Evolutionary conservation across 2,113 vertebrate genomes (phyloP).

Genomic region (Plecturocebus donacophilus): DNA sequence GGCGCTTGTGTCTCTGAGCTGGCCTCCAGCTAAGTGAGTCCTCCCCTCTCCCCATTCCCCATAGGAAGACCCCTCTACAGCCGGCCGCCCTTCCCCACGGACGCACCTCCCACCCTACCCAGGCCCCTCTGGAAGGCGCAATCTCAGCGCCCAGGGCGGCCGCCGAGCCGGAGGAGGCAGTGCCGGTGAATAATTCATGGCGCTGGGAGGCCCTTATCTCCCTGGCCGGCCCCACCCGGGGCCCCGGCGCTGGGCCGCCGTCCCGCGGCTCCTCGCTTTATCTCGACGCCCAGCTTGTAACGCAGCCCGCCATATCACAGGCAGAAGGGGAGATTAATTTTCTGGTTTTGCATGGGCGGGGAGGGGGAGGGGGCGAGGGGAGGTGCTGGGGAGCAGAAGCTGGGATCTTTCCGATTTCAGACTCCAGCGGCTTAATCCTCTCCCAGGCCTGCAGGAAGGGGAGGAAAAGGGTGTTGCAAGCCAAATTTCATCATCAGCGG

Average conservation of each 20-base stretch:
- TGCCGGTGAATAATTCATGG: constrained; percentile 80
- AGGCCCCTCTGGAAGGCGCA: constrained; percentile 45
- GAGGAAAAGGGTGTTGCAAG: constrained; percentile 69
- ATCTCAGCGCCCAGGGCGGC: constrained; percentile 71
- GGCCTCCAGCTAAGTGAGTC: background rate
- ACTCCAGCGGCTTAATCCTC: constrained; percentile 81
- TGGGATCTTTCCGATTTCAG: constrained; percentile 81
- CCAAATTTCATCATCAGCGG: constrained; percentile 76
- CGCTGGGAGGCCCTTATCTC: constrained; percentile 79
- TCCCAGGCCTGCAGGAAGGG: constrained; percentile 61
- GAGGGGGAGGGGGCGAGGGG: constrained; percentile 61
- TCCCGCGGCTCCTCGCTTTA: constrained; percentile 76
- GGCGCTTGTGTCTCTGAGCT: background rate
- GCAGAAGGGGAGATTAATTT: constrained; percentile 82
- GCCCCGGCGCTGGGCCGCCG: constrained; percentile 65
- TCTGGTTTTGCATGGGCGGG: constrained; percentile 79
- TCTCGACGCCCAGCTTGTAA: constrained; percentile 81
- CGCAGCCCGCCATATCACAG: constrained; percentile 78
- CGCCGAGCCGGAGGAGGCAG: constrained; percentile 58
- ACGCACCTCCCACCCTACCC: background rate
- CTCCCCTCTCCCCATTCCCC: background rate
- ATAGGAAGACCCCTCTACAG: background rate
- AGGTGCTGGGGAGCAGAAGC: constrained; percentile 69
- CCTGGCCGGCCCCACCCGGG: constrained; percentile 73
- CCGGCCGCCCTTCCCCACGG: background rate